Percentiles rank a stretch among this genome's conserved stretches.
Conservation (phyloP, 1,140 invertebrate genomes). For the Drosophila oshimai region DNA sequence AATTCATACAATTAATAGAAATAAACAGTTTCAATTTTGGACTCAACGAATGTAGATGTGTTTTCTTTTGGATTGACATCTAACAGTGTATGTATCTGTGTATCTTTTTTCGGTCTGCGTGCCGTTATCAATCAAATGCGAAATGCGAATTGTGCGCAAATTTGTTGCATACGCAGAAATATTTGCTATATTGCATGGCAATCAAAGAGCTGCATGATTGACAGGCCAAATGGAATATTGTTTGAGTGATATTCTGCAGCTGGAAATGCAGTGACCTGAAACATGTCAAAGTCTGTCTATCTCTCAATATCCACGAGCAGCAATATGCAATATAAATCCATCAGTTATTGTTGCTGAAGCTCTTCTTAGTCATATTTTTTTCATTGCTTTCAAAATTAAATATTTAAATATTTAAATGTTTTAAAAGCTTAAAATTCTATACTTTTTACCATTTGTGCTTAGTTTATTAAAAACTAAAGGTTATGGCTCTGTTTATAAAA, state of each 20-base stretch:
- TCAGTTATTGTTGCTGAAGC: neutral
- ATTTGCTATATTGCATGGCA: conserved; percentile 41
- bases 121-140: conserved; percentile 49
- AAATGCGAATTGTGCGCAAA: conserved; percentile 55
- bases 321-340: conserved; percentile 6
- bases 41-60: too few species aligned
- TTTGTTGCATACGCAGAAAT: conserved; percentile 51
- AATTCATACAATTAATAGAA: too few species aligned
- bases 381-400: neutral
- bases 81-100: conserved; percentile 31
- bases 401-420: neutral
- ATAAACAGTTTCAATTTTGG: too few species aligned
- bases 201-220: conserved; percentile 33
- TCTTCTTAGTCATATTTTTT: neutral
- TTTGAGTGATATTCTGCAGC: conserved; percentile 38
- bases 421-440: too few species aligned
- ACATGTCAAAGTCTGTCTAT: conserved; percentile 28
- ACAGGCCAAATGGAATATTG: conserved; percentile 32
- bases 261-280: conserved; percentile 35
- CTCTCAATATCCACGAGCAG: neutral
- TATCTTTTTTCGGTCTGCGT: conserved; percentile 24
- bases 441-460: too few species aligned
- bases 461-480: too few species aligned
- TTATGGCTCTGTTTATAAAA: too few species aligned
- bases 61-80: too few species aligned